Percentiles rank a stretch among this genome's conserved stretches.
These are phyloP conservation scores for Ariolimax columbianus DNA, from an alignment of 2,888 invertebrate genomes.

Conservation along the genomic window DNA sequence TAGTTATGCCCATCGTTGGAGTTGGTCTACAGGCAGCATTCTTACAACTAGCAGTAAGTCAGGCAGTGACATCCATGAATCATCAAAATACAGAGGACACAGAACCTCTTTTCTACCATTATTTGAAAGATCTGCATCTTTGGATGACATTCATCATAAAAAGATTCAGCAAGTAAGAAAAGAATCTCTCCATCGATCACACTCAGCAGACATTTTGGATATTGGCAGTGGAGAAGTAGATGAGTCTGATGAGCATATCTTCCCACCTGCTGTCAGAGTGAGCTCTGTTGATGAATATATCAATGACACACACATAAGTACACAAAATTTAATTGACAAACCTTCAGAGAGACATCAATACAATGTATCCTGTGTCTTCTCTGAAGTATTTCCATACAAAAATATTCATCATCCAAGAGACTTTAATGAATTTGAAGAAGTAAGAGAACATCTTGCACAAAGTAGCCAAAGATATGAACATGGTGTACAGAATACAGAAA, in stretches of 20 bases:
- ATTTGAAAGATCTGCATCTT: conserved; percentile 64
- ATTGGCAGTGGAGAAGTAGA: conserved; percentile 57
- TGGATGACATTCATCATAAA: conserved; percentile 63
- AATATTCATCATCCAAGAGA: neutral
- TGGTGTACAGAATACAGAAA: neutral
- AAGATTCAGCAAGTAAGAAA: neutral
- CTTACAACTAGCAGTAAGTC: conserved; percentile 41
- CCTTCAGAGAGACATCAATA: neutral
- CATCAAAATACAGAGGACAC: conserved; percentile 3
- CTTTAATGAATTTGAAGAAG: conserved; percentile 28
- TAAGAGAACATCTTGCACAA: neutral
- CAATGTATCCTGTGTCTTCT: neutral
- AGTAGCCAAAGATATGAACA: neutral
- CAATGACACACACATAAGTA: neutral
- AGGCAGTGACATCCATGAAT: conserved; percentile 6
- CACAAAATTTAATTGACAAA: neutral
- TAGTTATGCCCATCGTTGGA: neutral
- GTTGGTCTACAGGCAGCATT: conserved; percentile 48
- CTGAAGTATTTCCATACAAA: neutral
- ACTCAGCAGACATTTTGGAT: conserved; percentile 64
- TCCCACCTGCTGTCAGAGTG: conserved; percentile 60
- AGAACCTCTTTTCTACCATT: conserved; percentile 33
- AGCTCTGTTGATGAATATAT: neutral
- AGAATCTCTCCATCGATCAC: conserved; percentile 57
- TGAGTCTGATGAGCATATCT: conserved; percentile 63